Evolutionary conservation across 1,140 invertebrate species (phyloP).

Genomic region (Lepidurus couesii): DNA sequence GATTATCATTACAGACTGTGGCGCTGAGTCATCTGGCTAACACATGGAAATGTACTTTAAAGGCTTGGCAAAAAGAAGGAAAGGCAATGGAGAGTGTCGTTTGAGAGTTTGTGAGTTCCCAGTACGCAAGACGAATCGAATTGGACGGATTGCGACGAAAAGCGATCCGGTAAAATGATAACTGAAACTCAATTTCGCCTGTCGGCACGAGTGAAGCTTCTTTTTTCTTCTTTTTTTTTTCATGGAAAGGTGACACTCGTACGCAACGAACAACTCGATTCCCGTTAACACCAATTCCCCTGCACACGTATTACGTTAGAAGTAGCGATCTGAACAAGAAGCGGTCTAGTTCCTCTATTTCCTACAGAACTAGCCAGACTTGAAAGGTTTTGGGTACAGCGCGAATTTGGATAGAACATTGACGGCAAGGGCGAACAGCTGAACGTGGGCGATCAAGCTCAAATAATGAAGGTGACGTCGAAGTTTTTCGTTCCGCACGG

Average conservation of each 20-base stretch:
- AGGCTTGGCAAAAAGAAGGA: neutral
- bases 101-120: neutral
- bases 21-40: neutral
- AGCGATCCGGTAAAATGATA: conserved; percentile 4
- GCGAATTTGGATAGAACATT: neutral
- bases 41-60: neutral
- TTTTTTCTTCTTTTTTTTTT: neutral
- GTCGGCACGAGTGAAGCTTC: neutral
- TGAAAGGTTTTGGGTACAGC: neutral
- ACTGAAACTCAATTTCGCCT: neutral
- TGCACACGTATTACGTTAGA: no score
- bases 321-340: no score
- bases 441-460: neutral
- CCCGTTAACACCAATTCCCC: no score
- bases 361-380: no score
- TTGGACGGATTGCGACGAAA: neutral
- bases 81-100: neutral
- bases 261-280: neutral
- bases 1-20: neutral
- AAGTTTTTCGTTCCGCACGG: conserved; percentile 9
- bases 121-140: neutral
- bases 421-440: neutral
- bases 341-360: no score
- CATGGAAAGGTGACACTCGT: neutral
- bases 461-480: conserved; percentile 19